Conservation (phyloP, 2,888 invertebrate species). For the Tubulanus polymorphus region DNA sequence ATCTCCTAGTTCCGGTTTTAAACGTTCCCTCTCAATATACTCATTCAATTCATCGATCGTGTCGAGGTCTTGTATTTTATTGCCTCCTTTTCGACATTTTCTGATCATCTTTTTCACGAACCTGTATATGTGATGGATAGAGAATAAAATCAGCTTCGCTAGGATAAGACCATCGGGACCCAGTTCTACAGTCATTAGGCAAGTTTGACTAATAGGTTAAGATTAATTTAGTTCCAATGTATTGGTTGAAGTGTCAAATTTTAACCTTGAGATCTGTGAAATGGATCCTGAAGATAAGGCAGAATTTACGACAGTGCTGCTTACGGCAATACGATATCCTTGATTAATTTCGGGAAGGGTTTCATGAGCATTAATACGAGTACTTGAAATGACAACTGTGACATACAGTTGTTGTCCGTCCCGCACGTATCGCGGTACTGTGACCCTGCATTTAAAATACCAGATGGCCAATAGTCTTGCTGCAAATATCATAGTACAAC, state of each 20-base stretch:
- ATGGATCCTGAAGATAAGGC: no score
- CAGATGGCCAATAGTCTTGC: slow-evolving; percentile 33
- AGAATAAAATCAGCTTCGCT: not conserved
- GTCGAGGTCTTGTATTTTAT: no score
- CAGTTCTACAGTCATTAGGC: no score
- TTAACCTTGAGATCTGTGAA: no score
- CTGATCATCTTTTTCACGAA: not conserved
- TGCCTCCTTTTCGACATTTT: no score
- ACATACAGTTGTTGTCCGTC: slow-evolving; percentile 51
- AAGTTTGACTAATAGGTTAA: no score
- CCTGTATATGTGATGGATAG: not conserved
- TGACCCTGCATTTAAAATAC: slow-evolving; percentile 48
- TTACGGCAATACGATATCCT: slow-evolving; percentile 54
- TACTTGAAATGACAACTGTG: slow-evolving; percentile 55
- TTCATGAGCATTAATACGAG: slow-evolving; percentile 55
- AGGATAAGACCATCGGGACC: slow-evolving; percentile 1
- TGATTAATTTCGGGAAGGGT: slow-evolving; percentile 54
- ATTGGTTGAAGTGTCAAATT: no score
- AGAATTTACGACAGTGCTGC: no score
- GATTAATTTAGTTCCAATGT: no score
- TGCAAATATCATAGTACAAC: no score
- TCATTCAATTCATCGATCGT: slow-evolving; percentile 2
- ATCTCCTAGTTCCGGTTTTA: slow-evolving; percentile 53
- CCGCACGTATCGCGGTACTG: slow-evolving; percentile 50
- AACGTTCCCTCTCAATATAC: slow-evolving; percentile 48